Percentiles rank a stretch among this genome's conserved stretches.
Conservation (phyloP, 2,113 vertebrate genomes). For the Hippocampus mohnikei region DNA sequence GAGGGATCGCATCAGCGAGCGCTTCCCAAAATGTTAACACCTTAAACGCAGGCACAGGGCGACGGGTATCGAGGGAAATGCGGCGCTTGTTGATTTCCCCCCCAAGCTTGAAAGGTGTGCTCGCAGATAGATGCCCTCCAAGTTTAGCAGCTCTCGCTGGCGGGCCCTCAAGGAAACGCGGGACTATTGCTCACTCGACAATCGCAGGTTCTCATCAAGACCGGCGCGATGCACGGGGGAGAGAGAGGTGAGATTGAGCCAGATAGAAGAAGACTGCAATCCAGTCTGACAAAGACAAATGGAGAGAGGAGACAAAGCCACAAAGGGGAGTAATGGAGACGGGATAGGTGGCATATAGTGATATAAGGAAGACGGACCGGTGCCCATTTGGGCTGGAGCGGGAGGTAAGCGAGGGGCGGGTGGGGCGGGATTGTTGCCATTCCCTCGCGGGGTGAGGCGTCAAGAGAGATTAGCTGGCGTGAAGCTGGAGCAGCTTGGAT, state of each 20-base stretch:
- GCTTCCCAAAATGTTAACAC: conserved; percentile 33
- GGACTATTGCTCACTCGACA: conserved; percentile 48
- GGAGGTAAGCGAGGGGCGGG: conserved; percentile 26
- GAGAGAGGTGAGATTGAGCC: conserved; percentile 41
- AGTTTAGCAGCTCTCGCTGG: conserved; percentile 44
- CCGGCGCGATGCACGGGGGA: conserved; percentile 33
- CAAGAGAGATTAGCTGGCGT: conserved; percentile 62
- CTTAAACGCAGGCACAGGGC: conserved; percentile 34
- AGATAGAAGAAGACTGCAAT: conserved; percentile 54
- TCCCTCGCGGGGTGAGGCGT: conserved; percentile 53
- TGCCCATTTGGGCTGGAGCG: conserved; percentile 41
- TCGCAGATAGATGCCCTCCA: conserved; percentile 49
- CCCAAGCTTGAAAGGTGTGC: conserved; percentile 52
- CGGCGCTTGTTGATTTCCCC: conserved; percentile 32
- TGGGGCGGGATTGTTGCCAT: conserved; percentile 65
- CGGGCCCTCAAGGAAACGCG: conserved; percentile 43
- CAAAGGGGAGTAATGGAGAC: conserved; percentile 51
- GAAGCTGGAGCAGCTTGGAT: conserved; percentile 59
- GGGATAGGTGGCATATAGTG: conserved; percentile 46
- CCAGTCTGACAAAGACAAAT: conserved; percentile 68
- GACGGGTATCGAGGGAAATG: conserved; percentile 34
- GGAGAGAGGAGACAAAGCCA: conserved; percentile 59
- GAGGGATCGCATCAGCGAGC: background rate
- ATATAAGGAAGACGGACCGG: conserved; percentile 57
- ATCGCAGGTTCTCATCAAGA: conserved; percentile 60